phyloP scores from a whole-genome alignment of 2,113 vertebrate genomes.

The Pollimyrus isidori region DNA sequence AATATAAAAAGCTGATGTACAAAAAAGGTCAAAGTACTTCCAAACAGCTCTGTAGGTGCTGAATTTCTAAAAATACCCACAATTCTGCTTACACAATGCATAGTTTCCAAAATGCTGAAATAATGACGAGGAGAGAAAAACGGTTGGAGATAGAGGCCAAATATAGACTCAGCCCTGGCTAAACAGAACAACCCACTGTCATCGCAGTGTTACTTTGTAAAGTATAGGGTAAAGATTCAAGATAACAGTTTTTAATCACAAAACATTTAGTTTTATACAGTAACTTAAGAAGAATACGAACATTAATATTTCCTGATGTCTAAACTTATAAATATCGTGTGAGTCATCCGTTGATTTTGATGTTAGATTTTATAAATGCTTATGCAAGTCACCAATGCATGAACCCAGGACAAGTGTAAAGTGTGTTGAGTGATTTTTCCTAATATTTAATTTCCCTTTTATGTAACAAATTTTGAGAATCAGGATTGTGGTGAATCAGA shows the following conservation, averaged over 20 bases:
- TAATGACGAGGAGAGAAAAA: not conserved
- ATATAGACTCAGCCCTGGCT: not conserved
- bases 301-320: not conserved
- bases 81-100: not conserved
- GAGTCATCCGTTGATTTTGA: not conserved
- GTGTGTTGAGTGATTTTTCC: too few species aligned
- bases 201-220: not conserved
- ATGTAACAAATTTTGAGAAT: too few species aligned
- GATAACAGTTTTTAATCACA: not conserved
- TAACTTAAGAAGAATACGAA: not conserved
- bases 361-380: not conserved
- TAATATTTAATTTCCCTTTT: too few species aligned
- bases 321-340: not conserved
- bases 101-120: not conserved
- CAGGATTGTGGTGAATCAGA: too few species aligned
- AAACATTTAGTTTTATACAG: not conserved
- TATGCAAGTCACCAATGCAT: not conserved
- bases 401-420: too few species aligned
- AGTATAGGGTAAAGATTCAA: not conserved
- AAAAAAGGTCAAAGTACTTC: not conserved
- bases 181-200: not conserved
- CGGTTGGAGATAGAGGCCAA: not conserved
- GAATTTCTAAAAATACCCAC: not conserved
- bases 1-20: not conserved
- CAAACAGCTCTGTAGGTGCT: not conserved